Base-by-base conservation (phyloP, 2,888 invertebrate species). In the Brenthis hecate region DNA sequence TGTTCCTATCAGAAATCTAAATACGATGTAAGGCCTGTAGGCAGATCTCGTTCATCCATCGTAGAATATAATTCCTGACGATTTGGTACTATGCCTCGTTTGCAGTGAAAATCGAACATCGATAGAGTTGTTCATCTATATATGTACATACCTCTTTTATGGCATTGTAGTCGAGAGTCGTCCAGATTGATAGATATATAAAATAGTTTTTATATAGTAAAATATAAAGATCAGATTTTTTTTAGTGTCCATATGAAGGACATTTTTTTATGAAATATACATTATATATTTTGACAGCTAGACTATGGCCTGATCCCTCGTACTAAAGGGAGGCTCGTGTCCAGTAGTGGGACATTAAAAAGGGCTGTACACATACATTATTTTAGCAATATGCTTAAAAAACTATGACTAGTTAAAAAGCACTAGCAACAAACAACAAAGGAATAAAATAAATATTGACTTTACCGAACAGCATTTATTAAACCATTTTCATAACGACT, bases 401-500 rank as follows among this genome's bases (percentile, higher is more conserved):
- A 5, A 51, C 47, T 58, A 55, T 13, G 43, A 50, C 57, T 60
- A 28, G 19, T 50, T 36, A n/a, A 13, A 54, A 13, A 36, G 54
- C 56, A 53, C 36, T 61, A 56, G 43, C 32, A 56, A 19, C 28
- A 56, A 65, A 60, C 60, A 64, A 60, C 64, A 47, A 53, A 60
- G 56, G 53, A 60, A 69, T 47, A 67, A 36, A 54, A 58, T 47
- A 66, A 73, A 75, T 69, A 75, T 74, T 72, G 67, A 71, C 66
- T 68, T 72, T 72, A 71, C 67, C 72, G 50, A 50, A 16, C 32
- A 72, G 73, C 71, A 72, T 73, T 75, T 71, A 70, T 73, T 70
- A 75, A 74, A 75, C 61, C 71, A 73, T 76, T 76, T 75, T 72
- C 73, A 74, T 70, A 71, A 68, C 68, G 62, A 66, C 72, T 64